Percentiles rank a stretch among this genome's conserved stretches.
phyloP scores from a whole-genome alignment of 2,888 invertebrate species.

The Lasioglossum morio region DNA sequence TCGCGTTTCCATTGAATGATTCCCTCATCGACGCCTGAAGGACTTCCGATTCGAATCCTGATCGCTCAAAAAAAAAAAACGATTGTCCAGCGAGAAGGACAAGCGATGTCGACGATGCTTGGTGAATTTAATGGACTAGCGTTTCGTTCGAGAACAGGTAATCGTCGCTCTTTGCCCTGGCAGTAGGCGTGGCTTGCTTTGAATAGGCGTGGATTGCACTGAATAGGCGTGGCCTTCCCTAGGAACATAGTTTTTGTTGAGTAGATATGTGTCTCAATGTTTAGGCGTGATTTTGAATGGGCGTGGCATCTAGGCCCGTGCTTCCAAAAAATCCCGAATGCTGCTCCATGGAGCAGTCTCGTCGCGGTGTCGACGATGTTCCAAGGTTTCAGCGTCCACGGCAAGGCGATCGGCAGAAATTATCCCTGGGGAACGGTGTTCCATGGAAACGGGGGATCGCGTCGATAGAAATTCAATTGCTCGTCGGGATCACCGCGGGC shows the following conservation, averaged over 20 bases:
- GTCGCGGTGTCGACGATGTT: neutral
- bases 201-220: neutral
- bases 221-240: neutral
- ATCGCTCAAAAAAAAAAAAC: neutral
- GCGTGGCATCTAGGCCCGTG: neutral
- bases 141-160: neutral
- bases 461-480: constrained; percentile 61
- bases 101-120: neutral
- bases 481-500: constrained; percentile 43
- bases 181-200: neutral
- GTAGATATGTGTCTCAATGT: neutral
- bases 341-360: neutral
- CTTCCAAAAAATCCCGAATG: neutral
- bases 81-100: neutral
- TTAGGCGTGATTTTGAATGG: neutral
- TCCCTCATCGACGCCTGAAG: constrained; percentile 26
- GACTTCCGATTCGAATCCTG: neutral
- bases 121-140: neutral
- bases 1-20: constrained; percentile 38
- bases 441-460: neutral
- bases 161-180: neutral
- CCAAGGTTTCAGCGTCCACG: neutral
- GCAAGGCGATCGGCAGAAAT: neutral
- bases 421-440: neutral
- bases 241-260: neutral